Evolutionary conservation across 2,888 invertebrate genomes (phyloP).

Genomic region (Andrena bicolor): DNA sequence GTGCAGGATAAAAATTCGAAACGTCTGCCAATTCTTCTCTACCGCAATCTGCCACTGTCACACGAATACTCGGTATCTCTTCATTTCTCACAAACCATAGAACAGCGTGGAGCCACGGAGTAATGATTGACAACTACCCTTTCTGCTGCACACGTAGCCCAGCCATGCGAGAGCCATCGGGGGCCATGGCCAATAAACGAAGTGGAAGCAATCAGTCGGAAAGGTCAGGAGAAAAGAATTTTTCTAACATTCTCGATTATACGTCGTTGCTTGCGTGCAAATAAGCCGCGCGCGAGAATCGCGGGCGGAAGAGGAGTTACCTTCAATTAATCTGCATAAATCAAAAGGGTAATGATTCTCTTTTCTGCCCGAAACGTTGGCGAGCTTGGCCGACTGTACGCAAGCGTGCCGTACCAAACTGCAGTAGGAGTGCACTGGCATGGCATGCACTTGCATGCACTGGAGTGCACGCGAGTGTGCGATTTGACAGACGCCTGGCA

Average conservation of each 20-base stretch:
- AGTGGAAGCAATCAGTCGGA: neutral
- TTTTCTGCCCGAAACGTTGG: constrained; percentile 19
- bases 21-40: neutral
- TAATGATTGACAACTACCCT: constrained; percentile 22
- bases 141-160: neutral
- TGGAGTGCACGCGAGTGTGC: constrained; percentile 30
- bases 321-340: constrained; percentile 1
- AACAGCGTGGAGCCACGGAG: constrained; percentile 20
- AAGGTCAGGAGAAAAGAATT: neutral
- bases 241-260: neutral
- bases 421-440: constrained; percentile 16
- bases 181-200: neutral
- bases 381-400: constrained; percentile 22
- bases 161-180: neutral
- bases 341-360: constrained; percentile 3
- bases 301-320: neutral
- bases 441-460: too few species aligned
- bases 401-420: constrained; percentile 28
- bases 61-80: neutral
- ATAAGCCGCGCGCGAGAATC: neutral
- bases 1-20: neutral
- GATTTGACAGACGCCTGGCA: neutral
- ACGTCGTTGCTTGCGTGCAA: neutral
- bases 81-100: constrained; percentile 17
- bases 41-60: neutral